Conservation (phyloP, 2,113 vertebrate species). For the human region GRCh38 chr1:116525501-116526000, state of each 20-base stretch:
- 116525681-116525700: background rate
- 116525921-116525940: no score
- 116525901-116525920: no score
- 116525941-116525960: background rate
- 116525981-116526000: background rate
- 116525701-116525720: background rate
- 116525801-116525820: no score
- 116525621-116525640: background rate
- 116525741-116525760: background rate
- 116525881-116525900: no score
- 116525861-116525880: no score
- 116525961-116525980: background rate
- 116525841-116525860: background rate
- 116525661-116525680: background rate
- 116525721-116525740: background rate
- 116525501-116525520: background rate
- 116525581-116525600: background rate
- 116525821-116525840: no score
- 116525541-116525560: background rate
- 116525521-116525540: background rate
- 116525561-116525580: background rate
- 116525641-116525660: background rate
- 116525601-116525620: background rate
- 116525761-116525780: background rate
- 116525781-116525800: background rate